Base-by-base conservation (phyloP, 2,797 vertebrate species). In the Cetoscarus ocellatus region DNA sequence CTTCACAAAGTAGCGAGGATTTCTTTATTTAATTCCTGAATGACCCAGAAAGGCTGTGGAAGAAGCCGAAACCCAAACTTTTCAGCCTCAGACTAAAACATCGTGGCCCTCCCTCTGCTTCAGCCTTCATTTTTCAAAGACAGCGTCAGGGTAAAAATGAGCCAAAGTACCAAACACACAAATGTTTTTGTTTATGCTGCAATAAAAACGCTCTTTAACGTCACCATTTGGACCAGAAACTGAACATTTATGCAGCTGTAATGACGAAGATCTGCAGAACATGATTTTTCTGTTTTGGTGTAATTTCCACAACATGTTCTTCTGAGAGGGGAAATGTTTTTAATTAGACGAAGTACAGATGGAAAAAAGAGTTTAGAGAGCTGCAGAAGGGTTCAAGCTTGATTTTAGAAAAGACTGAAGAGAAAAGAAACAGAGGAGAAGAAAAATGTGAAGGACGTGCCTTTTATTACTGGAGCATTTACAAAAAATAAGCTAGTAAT, bases 251-350 rank as follows among this genome's bases (percentile, higher is more conserved):
- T 19, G 15, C 40, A 54, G 17, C n/a, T 53, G 40, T 10, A 48
- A 70, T 17, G 14, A 47, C 54, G 35, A 27, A 27, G 6, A 12
- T 1, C 12, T 6, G 17, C 34, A 54, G 42, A 48, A 15, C 19
- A 44, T 38, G 7, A 27, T 14, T 35, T 38, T 17, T 43, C 10
- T 64, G 40, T 44, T 36, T 44, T 12, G 8, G n/a, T 35, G 4
- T 44, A 53, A 47, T 64, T 44, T 53, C 40, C 51, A 53, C 51
- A 53, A 53, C 51, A 53, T 53, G 51, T 40, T 57, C 7, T 12
- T 43, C 40, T 52, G 19, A 42, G 36, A 42, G 48, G 51, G 47
- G 13, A 15, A 10, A 39, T 42, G 38, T 64, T 45, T 38, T 38
- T 54, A 64, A 64, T 34, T 5, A 45, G 27, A 38, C 38, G 61